Percentiles rank a stretch among this genome's conserved stretches.
These are phyloP conservation scores for Himalopsyche phryganea DNA, from an alignment of 1,140 invertebrate species.

Conservation along the genomic window DNA sequence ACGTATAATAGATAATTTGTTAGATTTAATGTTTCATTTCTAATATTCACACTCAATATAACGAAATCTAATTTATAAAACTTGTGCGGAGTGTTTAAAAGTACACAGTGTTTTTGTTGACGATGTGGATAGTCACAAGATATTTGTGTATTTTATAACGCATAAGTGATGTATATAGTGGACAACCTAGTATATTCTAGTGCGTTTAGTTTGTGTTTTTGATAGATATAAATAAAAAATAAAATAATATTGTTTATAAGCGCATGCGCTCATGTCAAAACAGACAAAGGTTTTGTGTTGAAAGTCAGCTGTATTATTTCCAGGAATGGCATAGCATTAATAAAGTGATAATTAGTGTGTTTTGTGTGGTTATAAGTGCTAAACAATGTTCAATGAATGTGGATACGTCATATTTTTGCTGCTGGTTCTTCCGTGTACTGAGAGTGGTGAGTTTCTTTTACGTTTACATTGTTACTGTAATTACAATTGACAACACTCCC, in stretches of 20 bases:
- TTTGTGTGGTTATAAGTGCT: constrained; percentile 33
- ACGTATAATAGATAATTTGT: no score
- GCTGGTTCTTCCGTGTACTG: constrained; percentile 54
- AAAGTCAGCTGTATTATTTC: constrained; percentile 53
- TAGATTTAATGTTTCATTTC: neutral
- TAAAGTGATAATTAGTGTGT: constrained; percentile 26
- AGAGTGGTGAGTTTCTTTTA: constrained; percentile 51
- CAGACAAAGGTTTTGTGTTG: constrained; percentile 57
- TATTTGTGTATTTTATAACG: constrained; percentile 6
- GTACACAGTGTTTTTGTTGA: constrained; percentile 16
- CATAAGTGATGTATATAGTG: constrained; percentile 16
- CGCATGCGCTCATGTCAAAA: constrained; percentile 53
- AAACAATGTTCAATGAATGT: constrained; percentile 59
- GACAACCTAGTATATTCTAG: constrained; percentile 13
- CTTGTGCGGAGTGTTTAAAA: constrained; percentile 9
- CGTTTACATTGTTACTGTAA: neutral
- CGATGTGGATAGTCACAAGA: constrained; percentile 25
- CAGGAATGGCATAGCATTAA: constrained; percentile 32
- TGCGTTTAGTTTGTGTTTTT: constrained; percentile 24
- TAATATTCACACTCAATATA: constrained; percentile 7
- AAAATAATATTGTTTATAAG: constrained; percentile 39
- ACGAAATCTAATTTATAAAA: neutral
- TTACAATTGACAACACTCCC: constrained; percentile 5
- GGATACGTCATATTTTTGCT: constrained; percentile 56
- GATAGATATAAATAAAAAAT: constrained; percentile 16